Evolutionary conservation across 2,888 invertebrate species (phyloP), one percentile per base, ranked within the genome.

Genomic region (Eretmocerus hayati): DNA sequence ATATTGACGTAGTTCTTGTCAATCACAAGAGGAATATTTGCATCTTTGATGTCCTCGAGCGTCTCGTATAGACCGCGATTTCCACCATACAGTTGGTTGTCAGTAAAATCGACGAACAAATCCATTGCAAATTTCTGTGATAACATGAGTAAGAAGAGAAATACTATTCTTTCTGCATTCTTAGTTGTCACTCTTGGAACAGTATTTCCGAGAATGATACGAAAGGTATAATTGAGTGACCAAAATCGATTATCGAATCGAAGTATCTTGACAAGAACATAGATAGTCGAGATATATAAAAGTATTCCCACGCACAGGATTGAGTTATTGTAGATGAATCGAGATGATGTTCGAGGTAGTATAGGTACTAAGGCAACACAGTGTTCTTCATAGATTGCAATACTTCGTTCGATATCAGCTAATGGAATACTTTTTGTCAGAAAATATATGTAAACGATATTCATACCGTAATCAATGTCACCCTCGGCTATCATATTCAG

Each of bases 211-310:
- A 55, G 18, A 3, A 58, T n/a, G 9, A 48, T n/a, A 1, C 47
- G 48, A 9, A 54, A 39, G n/a, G 58, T 54, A 2, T 46, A 36
- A 20, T 53, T 5, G 8, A 50, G 50, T 9, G n/a, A n/a, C 58
- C 58, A 58, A 4, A 21, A 8, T 1, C 15, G 9, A 6, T 2
- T 8, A 2, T 53, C 19, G 22, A 58, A 55, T 30, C 38, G 51
- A 8, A 54, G 15, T 1, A 48, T 0, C 5, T 30, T 21, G 8
- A 47, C 50, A 9, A 38, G 2, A 1, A 30, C 9, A 43, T 52
- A 51, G 33, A 58, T 33, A 3, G 46, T 1, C 5, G 36, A 2
- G 8, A 52, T 22, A 1, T 54, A 31, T 2, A 41, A 2, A 1
- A 42, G 21, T 1, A 50, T n/a, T 2, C 1, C 8, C 3, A 55